Percentiles rank a stretch among this genome's conserved stretches.
These are phyloP conservation scores for Panzeria rudis DNA, from an alignment of 2,888 invertebrate genomes.

Conservation along the genomic window DNA sequence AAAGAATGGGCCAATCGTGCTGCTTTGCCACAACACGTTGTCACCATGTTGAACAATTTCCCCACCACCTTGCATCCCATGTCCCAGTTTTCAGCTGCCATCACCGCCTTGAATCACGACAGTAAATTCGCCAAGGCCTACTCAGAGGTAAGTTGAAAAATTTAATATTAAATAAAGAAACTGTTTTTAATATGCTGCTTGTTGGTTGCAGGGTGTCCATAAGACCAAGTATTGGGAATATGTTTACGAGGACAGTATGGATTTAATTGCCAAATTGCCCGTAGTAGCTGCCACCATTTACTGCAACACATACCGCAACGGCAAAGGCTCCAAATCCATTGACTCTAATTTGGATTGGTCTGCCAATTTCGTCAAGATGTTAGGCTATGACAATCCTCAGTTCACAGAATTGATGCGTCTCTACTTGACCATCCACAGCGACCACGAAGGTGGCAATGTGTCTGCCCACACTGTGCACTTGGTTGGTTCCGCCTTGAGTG, in stretches of 20 bases:
- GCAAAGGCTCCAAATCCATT: constrained; percentile 90
- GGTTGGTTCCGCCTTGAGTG: constrained; percentile 93
- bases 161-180: background rate
- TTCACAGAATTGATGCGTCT: constrained; percentile 94
- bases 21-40: constrained; percentile 90
- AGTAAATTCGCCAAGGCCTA: constrained; percentile 93
- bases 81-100: constrained; percentile 92
- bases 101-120: constrained; percentile 92
- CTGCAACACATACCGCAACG: constrained; percentile 88
- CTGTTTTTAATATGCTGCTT: constrained; percentile 73
- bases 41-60: constrained; percentile 92
- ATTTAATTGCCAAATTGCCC: constrained; percentile 93
- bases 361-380: constrained; percentile 91
- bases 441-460: constrained; percentile 96
- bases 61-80: constrained; percentile 92
- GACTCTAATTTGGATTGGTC: constrained; percentile 93
- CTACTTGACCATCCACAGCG: constrained; percentile 93
- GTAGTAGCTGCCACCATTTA: constrained; percentile 94
- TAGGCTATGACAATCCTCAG: constrained; percentile 89
- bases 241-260: constrained; percentile 93
- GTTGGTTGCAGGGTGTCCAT: constrained; percentile 84
- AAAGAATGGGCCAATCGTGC: constrained; percentile 91
- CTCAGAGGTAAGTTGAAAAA: constrained; percentile 77
- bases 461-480: constrained; percentile 95
- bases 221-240: constrained; percentile 92